A percentile compares a stretch with the other conserved stretches of the same genome.
These are phyloP conservation scores for Potamarius usumacintae DNA, from an alignment of 2,113 vertebrate species.

Conservation along the genomic window DNA sequence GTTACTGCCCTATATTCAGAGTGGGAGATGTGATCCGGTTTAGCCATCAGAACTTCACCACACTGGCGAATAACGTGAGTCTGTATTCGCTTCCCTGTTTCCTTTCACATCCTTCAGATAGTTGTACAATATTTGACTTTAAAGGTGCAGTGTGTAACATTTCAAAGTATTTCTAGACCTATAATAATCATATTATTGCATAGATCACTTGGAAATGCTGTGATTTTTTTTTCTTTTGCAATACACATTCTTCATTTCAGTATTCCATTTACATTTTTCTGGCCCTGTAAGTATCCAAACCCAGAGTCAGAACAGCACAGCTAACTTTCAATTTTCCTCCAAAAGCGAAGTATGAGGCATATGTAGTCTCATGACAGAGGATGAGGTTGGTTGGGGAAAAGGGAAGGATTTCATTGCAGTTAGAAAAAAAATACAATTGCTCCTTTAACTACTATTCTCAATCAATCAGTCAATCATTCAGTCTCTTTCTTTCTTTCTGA, in stretches of 20 bases:
- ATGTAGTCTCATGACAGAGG: neutral
- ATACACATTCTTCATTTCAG: neutral
- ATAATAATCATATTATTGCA: neutral
- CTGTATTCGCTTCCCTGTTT: neutral
- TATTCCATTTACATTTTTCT: neutral
- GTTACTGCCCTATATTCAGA: constrained; percentile 88
- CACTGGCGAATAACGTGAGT: constrained; percentile 79
- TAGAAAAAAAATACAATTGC: neutral
- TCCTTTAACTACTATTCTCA: too few relatives aligned
- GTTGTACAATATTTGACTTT: neutral
- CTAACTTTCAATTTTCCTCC: neutral
- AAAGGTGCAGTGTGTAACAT: neutral
- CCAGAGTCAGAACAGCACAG: neutral
- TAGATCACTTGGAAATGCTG: neutral
- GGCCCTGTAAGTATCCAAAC: neutral
- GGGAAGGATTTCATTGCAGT: neutral
- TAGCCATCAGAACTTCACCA: constrained; percentile 83
- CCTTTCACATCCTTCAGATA: neutral
- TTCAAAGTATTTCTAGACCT: neutral
- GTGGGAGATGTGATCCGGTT: constrained; percentile 85
- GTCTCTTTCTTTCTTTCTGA: neutral
- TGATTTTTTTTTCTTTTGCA: neutral
- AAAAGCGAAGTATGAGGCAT: neutral
- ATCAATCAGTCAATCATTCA: too few relatives aligned
- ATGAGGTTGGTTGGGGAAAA: neutral